Percentiles rank a stretch among this genome's conserved stretches.
Evolutionary conservation across 2,113 vertebrate species (phyloP).

Genomic region (Petrocephalus microphthalmus): DNA sequence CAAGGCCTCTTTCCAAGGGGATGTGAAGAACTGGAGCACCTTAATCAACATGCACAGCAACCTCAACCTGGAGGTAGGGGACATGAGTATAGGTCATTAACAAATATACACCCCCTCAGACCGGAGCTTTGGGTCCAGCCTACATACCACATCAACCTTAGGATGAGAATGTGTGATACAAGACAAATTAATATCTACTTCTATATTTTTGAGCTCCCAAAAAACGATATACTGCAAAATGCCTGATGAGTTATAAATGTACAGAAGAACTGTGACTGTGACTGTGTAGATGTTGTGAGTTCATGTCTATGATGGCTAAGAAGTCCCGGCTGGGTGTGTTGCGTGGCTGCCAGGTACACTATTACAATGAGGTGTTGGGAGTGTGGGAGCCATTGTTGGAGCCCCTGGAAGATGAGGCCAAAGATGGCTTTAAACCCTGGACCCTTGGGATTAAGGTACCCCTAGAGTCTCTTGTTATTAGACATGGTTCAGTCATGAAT

Average conservation of each 20-base stretch:
- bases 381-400: constrained; percentile 97
- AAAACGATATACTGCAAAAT: background rate
- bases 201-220: background rate
- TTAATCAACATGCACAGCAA: constrained; percentile 80
- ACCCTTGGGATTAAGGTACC: constrained; percentile 77
- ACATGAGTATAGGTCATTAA: background rate
- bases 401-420: constrained; percentile 81
- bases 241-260: background rate
- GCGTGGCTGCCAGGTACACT: constrained; percentile 72
- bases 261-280: background rate
- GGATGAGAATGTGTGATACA: background rate
- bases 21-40: constrained; percentile 85
- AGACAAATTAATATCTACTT: background rate
- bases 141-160: background rate
- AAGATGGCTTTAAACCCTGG: constrained; percentile 83
- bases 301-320: background rate
- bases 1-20: constrained; percentile 80
- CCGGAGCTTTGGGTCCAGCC: background rate
- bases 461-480: background rate
- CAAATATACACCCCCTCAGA: background rate
- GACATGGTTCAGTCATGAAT: background rate
- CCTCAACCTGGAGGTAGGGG: constrained; percentile 79
- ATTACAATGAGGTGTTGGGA: constrained; percentile 89
- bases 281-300: background rate
- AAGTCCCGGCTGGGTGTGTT: background rate